A percentile compares a stretch with the other conserved stretches of the same genome.
These are phyloP conservation scores for Parnassius orleans DNA, from an alignment of 2,888 invertebrate species.

Conservation along the genomic window DNA sequence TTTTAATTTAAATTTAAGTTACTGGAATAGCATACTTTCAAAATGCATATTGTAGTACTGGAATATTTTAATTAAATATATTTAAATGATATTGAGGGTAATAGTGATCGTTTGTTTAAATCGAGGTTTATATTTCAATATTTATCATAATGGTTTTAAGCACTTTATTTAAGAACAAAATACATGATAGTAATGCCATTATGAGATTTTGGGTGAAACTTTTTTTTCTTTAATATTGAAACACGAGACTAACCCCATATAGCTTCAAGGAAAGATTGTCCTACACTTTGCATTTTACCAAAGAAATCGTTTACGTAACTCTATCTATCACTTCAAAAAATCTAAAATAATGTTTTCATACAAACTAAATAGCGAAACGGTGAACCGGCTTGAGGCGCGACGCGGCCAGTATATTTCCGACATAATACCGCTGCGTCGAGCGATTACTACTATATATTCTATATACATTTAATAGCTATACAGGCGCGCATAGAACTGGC, in stretches of 20 bases:
- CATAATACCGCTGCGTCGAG: slow-evolving; percentile 82
- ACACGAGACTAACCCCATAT: slow-evolving; percentile 56
- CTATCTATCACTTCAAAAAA: slow-evolving; percentile 68
- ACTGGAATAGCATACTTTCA: too few relatives aligned
- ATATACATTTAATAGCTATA: slow-evolving; percentile 82
- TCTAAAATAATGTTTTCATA: slow-evolving; percentile 75
- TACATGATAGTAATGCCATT: neutral
- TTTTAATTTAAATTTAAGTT: too few relatives aligned
- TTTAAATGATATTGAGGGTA: too few relatives aligned
- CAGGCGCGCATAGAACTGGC: slow-evolving; percentile 82
- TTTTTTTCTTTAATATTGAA: slow-evolving; percentile 47
- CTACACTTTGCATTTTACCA: slow-evolving; percentile 69
- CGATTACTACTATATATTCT: slow-evolving; percentile 82
- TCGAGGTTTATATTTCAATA: neutral
- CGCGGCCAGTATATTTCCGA: slow-evolving; percentile 80
- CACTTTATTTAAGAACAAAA: neutral
- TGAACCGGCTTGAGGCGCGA: slow-evolving; percentile 75
- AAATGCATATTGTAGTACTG: too few relatives aligned
- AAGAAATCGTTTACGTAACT: slow-evolving; percentile 66
- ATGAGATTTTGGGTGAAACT: slow-evolving; percentile 20
- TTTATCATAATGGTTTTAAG: neutral
- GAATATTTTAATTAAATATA: too few relatives aligned
- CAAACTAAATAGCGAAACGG: slow-evolving; percentile 76
- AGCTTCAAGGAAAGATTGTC: slow-evolving; percentile 69
- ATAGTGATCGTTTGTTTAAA: too few relatives aligned